Evolutionary conservation across 2,888 invertebrate species (phyloP).

Genomic region (Allolobophora icterica): DNA sequence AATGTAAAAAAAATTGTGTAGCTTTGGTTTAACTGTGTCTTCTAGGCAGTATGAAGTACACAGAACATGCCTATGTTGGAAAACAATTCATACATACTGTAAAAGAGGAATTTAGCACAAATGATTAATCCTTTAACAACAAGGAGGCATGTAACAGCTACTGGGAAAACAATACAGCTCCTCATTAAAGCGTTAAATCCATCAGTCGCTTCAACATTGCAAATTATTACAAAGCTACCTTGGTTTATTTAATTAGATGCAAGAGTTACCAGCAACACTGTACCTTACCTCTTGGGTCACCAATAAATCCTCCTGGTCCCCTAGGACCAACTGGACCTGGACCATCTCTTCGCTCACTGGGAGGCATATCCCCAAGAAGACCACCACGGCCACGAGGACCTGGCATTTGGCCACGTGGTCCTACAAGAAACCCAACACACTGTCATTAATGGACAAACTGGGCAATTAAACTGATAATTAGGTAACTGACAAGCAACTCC

Average conservation of each 20-base stretch:
- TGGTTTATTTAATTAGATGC: background rate
- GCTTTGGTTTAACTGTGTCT: background rate
- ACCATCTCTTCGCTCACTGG: conserved; percentile 26
- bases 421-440: conserved; percentile 26
- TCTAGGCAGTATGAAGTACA: background rate
- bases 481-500: background rate
- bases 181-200: too few relatives aligned
- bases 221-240: background rate
- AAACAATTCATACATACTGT: background rate
- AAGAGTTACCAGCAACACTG: background rate
- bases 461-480: background rate
- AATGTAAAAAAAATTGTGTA: background rate
- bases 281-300: conserved; percentile 18
- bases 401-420: conserved; percentile 29
- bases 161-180: too few relatives aligned
- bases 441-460: conserved; percentile 4
- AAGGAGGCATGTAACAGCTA: too few relatives aligned
- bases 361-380: conserved; percentile 41
- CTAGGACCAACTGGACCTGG: conserved; percentile 35
- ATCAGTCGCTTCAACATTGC: too few relatives aligned
- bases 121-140: background rate
- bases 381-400: conserved; percentile 36
- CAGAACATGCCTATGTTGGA: background rate
- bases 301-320: conserved; percentile 32
- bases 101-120: background rate